Conservation (phyloP, 2,113 vertebrate genomes). For the Parus major region DNA sequence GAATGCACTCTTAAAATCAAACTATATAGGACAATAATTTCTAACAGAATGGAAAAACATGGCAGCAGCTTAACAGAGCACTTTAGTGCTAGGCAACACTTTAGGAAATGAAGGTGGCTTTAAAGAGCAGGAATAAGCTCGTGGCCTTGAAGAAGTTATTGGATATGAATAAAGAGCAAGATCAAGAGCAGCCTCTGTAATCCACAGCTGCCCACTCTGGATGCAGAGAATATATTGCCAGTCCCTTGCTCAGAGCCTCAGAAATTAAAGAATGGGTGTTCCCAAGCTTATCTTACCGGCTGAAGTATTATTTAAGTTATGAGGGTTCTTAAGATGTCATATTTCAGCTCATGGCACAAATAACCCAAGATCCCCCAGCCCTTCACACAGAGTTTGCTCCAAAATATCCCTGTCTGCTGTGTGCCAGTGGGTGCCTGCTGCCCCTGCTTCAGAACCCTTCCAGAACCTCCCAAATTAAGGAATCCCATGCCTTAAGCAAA, state of each 20-base stretch:
- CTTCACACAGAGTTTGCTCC: background rate
- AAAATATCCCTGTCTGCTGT: background rate
- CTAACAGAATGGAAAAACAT: slow-evolving; percentile 28
- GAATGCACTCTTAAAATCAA: slow-evolving; percentile 55
- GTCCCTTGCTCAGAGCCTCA: background rate
- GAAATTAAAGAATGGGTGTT: background rate
- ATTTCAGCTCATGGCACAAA: background rate
- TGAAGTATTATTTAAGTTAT: background rate
- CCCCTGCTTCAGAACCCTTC: background rate
- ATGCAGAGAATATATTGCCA: background rate
- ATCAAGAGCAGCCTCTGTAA: background rate
- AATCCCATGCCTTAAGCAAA: background rate
- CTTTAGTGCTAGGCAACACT: slow-evolving; percentile 11
- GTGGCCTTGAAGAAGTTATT: background rate
- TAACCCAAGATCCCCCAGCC: background rate
- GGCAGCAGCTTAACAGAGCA: slow-evolving; percentile 19
- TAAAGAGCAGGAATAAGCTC: background rate
- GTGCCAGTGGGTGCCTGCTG: background rate
- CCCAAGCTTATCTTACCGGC: background rate
- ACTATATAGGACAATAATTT: slow-evolving; percentile 44
- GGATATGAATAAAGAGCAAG: background rate
- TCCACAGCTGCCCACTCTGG: background rate
- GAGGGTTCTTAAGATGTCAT: background rate
- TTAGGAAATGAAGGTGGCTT: slow-evolving; percentile 32
- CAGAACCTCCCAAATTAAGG: background rate